Evolutionary conservation across 2,888 invertebrate genomes (phyloP).

Genomic region (Muschampia plurimacula): DNA sequence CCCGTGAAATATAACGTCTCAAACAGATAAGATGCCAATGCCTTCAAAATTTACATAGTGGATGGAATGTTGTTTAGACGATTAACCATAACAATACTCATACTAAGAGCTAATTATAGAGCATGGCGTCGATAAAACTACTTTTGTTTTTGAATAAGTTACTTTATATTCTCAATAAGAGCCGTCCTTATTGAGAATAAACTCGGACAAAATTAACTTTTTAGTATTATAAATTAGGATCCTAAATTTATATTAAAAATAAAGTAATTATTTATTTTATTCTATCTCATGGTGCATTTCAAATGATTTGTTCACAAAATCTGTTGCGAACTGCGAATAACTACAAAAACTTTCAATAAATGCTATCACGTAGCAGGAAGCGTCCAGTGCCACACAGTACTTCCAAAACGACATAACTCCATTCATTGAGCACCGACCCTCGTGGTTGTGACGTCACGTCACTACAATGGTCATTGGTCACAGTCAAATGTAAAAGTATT

Average conservation of each 20-base stretch:
- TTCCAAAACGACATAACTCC: slow-evolving; percentile 29
- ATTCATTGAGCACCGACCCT: slow-evolving; percentile 3
- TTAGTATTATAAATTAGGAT: no score
- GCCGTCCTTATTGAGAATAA: neutral
- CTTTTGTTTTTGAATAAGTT: neutral
- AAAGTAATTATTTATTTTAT: neutral
- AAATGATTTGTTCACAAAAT: slow-evolving; percentile 13
- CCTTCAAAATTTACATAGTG: slow-evolving; percentile 29
- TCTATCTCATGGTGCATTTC: neutral
- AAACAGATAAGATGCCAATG: slow-evolving; percentile 28
- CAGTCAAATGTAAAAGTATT: neutral
- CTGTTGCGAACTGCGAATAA: neutral
- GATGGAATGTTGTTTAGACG: slow-evolving; percentile 10
- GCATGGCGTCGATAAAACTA: neutral
- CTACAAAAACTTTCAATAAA: neutral
- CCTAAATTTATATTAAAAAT: no score
- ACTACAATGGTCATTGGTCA: neutral
- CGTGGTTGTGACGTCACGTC: neutral
- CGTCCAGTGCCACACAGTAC: slow-evolving; percentile 14
- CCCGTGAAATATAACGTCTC: neutral
- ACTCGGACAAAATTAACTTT: neutral
- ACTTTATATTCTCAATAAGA: neutral
- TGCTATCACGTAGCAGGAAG: slow-evolving; percentile 24
- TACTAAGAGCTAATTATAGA: neutral
- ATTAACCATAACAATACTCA: slow-evolving; percentile 1